A percentile compares a stretch with the other conserved stretches of the same genome.
Evolutionary conservation across 2,113 vertebrate species (phyloP).

Genomic region (Macrotis lagotis): DNA sequence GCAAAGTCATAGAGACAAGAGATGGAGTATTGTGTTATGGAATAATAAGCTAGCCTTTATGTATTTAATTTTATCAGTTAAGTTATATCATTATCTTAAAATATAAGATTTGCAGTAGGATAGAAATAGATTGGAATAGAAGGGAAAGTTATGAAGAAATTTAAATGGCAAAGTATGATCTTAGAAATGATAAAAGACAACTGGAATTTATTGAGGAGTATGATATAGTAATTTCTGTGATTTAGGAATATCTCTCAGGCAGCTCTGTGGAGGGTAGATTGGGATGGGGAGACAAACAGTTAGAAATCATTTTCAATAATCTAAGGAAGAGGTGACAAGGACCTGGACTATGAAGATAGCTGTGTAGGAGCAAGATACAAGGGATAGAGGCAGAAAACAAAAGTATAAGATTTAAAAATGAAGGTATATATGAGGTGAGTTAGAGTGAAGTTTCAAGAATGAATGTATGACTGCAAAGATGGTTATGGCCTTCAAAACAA

Average conservation of each 20-base stretch:
- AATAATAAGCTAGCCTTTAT: background rate
- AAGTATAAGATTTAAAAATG: background rate
- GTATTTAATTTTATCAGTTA: too few relatives aligned
- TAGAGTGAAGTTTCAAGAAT: background rate
- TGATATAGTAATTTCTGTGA: background rate
- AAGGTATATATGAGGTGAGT: background rate
- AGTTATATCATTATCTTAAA: background rate
- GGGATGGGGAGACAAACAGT: background rate
- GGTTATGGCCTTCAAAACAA: background rate
- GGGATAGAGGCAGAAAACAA: background rate
- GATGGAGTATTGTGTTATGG: background rate
- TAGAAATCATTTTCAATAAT: background rate
- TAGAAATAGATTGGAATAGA: background rate
- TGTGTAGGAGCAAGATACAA: background rate
- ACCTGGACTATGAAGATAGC: background rate
- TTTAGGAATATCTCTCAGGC: background rate
- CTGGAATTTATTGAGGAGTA: background rate
- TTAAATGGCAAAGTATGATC: background rate
- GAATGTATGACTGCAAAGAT: background rate
- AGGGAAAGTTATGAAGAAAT: background rate
- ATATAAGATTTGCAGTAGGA: background rate
- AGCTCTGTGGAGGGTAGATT: background rate
- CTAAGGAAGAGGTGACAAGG: background rate
- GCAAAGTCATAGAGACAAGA: background rate
- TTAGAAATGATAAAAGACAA: background rate